Conservation (phyloP, 2,797 vertebrate genomes). For the Halcyon chelicuti region DNA sequence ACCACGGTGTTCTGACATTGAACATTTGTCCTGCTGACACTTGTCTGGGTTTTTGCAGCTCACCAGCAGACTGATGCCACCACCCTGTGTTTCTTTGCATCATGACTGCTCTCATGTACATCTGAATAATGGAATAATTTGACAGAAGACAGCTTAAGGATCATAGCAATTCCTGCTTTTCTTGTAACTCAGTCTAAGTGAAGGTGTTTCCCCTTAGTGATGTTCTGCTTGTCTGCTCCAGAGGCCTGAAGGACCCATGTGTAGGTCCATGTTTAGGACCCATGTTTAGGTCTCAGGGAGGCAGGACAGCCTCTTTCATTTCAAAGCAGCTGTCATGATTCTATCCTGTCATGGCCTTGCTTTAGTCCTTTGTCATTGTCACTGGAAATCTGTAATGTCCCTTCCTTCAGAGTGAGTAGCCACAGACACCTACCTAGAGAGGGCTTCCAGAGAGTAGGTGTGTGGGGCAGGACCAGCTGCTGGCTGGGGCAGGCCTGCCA, state of each 20-base stretch:
- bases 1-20: neutral
- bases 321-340: neutral
- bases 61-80: neutral
- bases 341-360: neutral
- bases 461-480: neutral
- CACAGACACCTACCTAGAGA: rapidly evolving
- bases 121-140: neutral
- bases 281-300: neutral
- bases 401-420: neutral
- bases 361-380: neutral
- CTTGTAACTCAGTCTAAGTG: neutral
- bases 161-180: neutral
- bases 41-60: neutral
- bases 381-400: neutral
- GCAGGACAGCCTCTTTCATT: neutral
- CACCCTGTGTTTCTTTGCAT: neutral
- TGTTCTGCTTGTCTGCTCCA: neutral
- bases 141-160: neutral
- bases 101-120: neutral
- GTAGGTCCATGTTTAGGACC: neutral
- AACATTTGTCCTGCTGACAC: neutral
- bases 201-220: neutral
- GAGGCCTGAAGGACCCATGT: neutral
- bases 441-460: neutral
- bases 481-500: rapidly evolving